Percentiles rank a stretch among this genome's conserved stretches.
phyloP scores from a whole-genome alignment of 2,888 invertebrate species.

The Temnothorax rugatulus region DNA sequence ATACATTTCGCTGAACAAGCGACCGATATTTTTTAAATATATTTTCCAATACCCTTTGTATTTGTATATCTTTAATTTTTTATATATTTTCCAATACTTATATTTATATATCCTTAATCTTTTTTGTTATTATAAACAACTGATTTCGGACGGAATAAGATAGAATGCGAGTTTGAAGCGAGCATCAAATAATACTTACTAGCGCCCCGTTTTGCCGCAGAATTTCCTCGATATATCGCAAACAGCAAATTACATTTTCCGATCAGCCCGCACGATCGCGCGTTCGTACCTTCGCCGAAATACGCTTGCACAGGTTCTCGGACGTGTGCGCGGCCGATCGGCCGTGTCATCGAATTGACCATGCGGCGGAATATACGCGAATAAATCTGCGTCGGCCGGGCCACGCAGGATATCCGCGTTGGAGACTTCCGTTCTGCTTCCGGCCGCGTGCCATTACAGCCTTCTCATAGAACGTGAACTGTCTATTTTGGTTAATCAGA shows the following conservation, averaged over 20 bases:
- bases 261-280: constrained; percentile 15
- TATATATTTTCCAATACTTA: constrained; percentile 1
- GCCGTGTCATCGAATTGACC: constrained; percentile 62
- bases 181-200: not conserved
- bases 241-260: constrained; percentile 35
- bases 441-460: constrained; percentile 45
- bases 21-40: not conserved
- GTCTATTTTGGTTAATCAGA: constrained; percentile 79
- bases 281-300: constrained; percentile 10
- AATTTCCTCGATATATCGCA: not conserved
- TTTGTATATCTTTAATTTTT: not conserved
- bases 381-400: constrained; percentile 69
- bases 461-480: constrained; percentile 52
- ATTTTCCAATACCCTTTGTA: not conserved
- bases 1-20: not conserved
- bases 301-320: constrained; percentile 29
- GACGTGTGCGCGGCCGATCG: constrained; percentile 32
- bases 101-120: not conserved
- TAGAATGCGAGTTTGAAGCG: not conserved
- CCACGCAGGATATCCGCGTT: constrained; percentile 67
- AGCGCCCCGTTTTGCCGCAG: not conserved
- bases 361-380: constrained; percentile 42
- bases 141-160: not conserved
- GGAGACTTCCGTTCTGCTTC: constrained; percentile 65
- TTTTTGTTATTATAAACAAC: not conserved